A percentile compares a stretch with the other conserved stretches of the same genome.
Conservation (phyloP, 2,888 invertebrate species). For the Sesia apiformis region DNA sequence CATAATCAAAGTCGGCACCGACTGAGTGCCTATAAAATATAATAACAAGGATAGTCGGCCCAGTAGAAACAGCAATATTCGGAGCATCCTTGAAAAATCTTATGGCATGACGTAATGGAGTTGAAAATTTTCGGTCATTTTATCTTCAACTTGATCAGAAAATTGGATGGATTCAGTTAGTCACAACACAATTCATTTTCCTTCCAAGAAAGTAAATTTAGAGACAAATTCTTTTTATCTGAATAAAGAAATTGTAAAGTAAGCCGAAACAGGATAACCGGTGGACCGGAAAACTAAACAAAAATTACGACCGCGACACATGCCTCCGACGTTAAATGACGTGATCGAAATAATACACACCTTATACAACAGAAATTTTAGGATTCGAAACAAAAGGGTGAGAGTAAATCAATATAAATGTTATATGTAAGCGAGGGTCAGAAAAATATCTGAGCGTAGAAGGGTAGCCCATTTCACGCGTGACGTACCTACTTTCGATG, state of each 20-base stretch:
- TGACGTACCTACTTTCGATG: background rate
- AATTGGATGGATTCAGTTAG: too few relatives aligned
- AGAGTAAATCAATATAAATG: slow-evolving; percentile 5
- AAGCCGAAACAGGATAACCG: background rate
- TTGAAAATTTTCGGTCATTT: too few relatives aligned
- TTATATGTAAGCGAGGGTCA: background rate
- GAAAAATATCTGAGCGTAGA: background rate
- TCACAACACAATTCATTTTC: too few relatives aligned
- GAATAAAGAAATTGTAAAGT: background rate
- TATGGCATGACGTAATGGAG: too few relatives aligned
- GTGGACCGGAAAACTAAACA: background rate
- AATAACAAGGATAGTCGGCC: too few relatives aligned
- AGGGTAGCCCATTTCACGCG: background rate
- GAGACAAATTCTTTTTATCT: too few relatives aligned
- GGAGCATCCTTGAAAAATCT: too few relatives aligned
- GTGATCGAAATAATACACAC: background rate
- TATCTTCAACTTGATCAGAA: too few relatives aligned
- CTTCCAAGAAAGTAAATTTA: too few relatives aligned
- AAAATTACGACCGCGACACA: background rate
- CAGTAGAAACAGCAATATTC: too few relatives aligned
- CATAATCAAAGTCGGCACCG: too few relatives aligned
- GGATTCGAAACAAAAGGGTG: slow-evolving; percentile 3
- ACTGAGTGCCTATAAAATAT: too few relatives aligned
- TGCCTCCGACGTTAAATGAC: background rate
- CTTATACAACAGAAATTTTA: background rate